Conservation (phyloP, 2,888 invertebrate species). For the Boloria euphrosyne region DNA sequence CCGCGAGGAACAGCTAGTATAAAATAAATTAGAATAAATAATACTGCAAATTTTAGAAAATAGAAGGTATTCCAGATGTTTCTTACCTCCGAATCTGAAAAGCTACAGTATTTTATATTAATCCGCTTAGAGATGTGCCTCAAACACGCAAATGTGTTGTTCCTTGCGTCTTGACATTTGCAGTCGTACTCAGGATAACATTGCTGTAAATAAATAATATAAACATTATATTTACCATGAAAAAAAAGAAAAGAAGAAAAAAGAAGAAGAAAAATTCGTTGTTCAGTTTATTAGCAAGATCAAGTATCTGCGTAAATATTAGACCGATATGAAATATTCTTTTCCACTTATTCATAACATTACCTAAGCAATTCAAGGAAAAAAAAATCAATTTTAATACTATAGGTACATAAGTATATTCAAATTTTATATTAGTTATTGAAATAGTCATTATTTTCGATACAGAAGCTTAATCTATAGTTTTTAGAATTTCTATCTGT, state of each 20-base stretch:
- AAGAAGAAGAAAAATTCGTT: neutral
- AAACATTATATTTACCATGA: neutral
- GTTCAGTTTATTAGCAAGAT: neutral
- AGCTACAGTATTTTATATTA: constrained; percentile 85
- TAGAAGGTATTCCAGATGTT: neutral
- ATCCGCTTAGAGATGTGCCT: constrained; percentile 81
- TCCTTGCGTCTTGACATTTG: constrained; percentile 92
- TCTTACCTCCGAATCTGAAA: constrained; percentile 80
- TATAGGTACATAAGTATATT: no score
- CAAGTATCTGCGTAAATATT: no score
- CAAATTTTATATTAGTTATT: no score
- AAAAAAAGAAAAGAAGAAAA: neutral
- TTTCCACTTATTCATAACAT: no score
- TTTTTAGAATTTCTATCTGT: no score
- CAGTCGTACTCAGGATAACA: constrained; percentile 86
- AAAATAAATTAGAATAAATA: no score
- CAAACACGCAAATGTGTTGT: constrained; percentile 93
- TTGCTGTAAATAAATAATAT: constrained; percentile 70
- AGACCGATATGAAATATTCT: no score
- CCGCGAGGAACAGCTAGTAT: no score
- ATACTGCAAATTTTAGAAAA: neutral
- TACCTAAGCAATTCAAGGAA: no score
- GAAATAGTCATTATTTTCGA: no score
- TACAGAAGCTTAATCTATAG: no score
- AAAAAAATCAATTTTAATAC: no score